phyloP scores from a whole-genome alignment of 2,797 vertebrate genomes.

The Ctenosaura bakeri region DNA sequence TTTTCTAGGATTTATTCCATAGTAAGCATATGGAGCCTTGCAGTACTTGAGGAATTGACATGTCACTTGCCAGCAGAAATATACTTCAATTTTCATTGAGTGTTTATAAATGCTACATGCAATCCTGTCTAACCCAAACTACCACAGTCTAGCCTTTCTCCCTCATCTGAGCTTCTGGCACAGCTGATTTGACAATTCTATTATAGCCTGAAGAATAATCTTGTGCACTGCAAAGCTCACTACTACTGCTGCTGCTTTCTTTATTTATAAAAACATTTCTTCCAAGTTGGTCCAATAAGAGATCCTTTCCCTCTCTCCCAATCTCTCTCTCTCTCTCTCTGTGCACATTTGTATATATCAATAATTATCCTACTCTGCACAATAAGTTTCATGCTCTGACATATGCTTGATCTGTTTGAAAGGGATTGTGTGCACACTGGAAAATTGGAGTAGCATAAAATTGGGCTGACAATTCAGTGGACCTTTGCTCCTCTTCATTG shows the following conservation, averaged over 20 bases:
- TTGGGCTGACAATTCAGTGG: conserved; percentile 85
- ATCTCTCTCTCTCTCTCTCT: conserved; percentile 31
- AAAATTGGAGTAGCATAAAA: conserved; percentile 88
- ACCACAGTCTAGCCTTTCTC: neutral
- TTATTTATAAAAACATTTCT: neutral
- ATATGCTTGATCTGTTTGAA: conserved; percentile 90
- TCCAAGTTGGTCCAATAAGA: conserved; percentile 34
- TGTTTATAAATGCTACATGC: neutral
- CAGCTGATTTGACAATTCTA: conserved; percentile 36
- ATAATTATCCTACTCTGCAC: conserved; percentile 86
- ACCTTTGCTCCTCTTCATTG: conserved; percentile 82
- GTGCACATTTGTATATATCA: conserved; percentile 67
- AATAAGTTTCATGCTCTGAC: conserved; percentile 88
- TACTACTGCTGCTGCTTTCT: neutral
- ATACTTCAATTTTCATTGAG: conserved; percentile 16
- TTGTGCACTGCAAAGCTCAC: conserved; percentile 14
- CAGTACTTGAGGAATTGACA: neutral
- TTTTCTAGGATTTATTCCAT: neutral
- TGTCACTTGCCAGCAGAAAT: neutral
- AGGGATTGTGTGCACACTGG: conserved; percentile 83
- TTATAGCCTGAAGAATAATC: conserved; percentile 33
- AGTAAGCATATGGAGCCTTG: neutral
- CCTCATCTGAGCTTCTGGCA: conserved; percentile 2
- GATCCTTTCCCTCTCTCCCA: conserved; percentile 5
- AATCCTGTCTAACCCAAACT: neutral